Evolutionary conservation across 2,113 vertebrate species (phyloP).

Genomic region (Cisticola juncidis): DNA sequence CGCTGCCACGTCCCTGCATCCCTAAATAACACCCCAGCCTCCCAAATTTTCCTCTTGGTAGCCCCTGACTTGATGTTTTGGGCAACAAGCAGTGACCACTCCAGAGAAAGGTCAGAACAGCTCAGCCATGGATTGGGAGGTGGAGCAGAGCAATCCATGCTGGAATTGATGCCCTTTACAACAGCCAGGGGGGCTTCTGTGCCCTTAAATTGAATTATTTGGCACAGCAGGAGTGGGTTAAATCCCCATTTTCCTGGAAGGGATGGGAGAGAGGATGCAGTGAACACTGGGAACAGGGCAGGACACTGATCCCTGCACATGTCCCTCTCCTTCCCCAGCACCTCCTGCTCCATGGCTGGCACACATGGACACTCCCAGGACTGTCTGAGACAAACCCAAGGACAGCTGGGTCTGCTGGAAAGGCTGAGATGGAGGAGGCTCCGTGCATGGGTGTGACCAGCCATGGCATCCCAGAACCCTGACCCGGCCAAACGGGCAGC

Average conservation of each 20-base stretch:
- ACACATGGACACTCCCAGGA: neutral
- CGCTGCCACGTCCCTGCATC: accelerated
- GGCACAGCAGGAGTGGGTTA: neutral
- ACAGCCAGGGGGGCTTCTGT: neutral
- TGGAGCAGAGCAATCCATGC: neutral
- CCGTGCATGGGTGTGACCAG: accelerated
- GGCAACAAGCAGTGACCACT: neutral
- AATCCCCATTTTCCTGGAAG: neutral
- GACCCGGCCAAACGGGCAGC: neutral
- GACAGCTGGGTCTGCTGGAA: neutral
- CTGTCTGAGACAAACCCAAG: neutral
- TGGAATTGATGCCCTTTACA: neutral
- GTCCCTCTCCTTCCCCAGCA: neutral
- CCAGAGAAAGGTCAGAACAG: neutral
- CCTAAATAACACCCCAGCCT: accelerated
- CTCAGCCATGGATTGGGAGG: neutral
- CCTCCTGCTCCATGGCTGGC: neutral
- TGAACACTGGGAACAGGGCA: neutral
- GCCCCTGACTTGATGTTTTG: neutral
- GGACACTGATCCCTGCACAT: neutral
- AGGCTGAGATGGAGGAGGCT: neutral
- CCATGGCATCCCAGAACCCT: accelerated
- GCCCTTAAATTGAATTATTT: neutral
- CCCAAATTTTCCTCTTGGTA: neutral
- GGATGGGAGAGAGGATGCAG: neutral